Conservation (phyloP, 2,888 invertebrate genomes). For the Chrysolina haemoptera region DNA sequence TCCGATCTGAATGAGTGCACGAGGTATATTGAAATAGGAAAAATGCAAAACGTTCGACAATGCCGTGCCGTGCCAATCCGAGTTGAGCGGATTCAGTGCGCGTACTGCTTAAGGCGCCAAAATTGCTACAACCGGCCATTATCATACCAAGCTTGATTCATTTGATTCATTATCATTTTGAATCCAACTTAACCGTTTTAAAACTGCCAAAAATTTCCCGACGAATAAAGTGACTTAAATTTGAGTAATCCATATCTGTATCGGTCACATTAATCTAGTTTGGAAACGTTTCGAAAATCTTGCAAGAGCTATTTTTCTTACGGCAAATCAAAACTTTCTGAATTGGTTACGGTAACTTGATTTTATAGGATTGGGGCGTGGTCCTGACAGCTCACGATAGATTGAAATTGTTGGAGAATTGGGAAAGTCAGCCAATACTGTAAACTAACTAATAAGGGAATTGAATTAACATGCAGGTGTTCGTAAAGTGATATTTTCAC, state of each 20-base stretch:
- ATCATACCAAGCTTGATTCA: neutral
- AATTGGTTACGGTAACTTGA: slow-evolving; percentile 20
- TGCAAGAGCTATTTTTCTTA: slow-evolving; percentile 8
- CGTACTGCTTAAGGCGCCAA: neutral
- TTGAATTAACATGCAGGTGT: neutral
- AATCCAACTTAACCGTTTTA: neutral
- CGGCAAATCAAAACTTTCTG: slow-evolving; percentile 24
- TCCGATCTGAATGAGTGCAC: too few species aligned
- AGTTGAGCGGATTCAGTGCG: too few species aligned
- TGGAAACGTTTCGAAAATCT: slow-evolving; percentile 10
- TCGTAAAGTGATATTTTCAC: slow-evolving; percentile 7
- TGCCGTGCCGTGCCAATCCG: too few species aligned
- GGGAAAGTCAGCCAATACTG: slow-evolving; percentile 5
- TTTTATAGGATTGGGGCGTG: slow-evolving; percentile 9
- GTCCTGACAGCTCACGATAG: slow-evolving; percentile 20
- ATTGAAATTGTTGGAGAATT: slow-evolving; percentile 24
- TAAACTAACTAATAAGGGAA: slow-evolving; percentile 17
- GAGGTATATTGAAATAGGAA: too few species aligned
- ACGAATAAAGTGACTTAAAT: neutral
- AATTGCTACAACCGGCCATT: neutral
- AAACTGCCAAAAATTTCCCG: neutral
- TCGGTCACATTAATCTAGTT: slow-evolving; percentile 19
- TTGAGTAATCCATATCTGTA: slow-evolving; percentile 3
- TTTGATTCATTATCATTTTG: slow-evolving; percentile 3
- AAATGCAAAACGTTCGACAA: too few species aligned